phyloP scores from a whole-genome alignment of 1,140 invertebrate species.

The Samia ricini region DNA sequence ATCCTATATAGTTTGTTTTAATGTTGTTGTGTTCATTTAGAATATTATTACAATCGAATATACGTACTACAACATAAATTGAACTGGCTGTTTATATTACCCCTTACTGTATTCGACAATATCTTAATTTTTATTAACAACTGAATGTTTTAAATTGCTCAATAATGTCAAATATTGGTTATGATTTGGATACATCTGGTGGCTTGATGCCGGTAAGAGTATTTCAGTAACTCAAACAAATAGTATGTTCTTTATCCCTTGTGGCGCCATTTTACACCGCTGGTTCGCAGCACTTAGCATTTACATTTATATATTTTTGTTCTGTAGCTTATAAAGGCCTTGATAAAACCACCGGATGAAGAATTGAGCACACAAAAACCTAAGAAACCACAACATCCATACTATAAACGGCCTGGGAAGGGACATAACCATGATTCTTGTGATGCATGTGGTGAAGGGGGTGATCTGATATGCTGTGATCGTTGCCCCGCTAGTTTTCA shows the following conservation, averaged over 20 bases:
- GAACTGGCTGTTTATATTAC: background rate
- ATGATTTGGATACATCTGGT: conserved; percentile 71
- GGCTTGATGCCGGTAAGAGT: conserved; percentile 64
- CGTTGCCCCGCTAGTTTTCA: conserved; percentile 97
- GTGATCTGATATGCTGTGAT: conserved; percentile 97
- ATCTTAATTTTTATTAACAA: conserved; percentile 5
- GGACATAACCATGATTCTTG: conserved; percentile 96
- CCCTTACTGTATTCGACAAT: background rate
- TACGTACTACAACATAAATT: background rate
- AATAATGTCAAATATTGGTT: conserved; percentile 65
- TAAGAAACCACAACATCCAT: conserved; percentile 86
- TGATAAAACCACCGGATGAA: conserved; percentile 91
- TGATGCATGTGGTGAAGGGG: conserved; percentile 94
- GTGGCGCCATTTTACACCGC: conserved; percentile 37
- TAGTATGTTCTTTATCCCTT: conserved; percentile 6
- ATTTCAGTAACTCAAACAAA: background rate
- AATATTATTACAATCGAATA: background rate
- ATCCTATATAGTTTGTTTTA: background rate
- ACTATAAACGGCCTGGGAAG: conserved; percentile 90
- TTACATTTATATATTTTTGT: conserved; percentile 5
- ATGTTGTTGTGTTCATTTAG: background rate
- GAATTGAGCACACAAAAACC: conserved; percentile 82
- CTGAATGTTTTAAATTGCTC: conserved; percentile 9
- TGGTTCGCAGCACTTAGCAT: background rate
- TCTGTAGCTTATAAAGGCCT: conserved; percentile 89